Base-by-base conservation (phyloP, 2,888 invertebrate genomes). In the Harmothoe impar region DNA sequence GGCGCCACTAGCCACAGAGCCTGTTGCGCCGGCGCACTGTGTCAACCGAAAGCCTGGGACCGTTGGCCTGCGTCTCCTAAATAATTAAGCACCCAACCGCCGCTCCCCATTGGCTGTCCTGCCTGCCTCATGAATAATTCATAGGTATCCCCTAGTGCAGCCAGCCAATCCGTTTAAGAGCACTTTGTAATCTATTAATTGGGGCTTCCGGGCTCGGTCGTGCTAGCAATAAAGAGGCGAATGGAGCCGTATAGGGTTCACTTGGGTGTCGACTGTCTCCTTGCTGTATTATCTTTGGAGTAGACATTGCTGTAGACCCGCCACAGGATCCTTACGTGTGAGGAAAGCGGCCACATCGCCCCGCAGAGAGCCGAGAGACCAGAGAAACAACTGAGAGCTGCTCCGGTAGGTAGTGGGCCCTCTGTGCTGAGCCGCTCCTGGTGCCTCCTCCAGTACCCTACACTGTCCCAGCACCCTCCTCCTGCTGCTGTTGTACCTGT, bases 151-250 rank as follows among this genome's bases (percentile, higher is more conserved):
- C 29, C 29, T 15, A 25, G 72, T 25, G 72, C 72, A 0, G 72
- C 72, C 31, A 72, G 72, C 72, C 72, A 72, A 72, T 72, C 72
- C 72, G 72, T 72, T 72, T 72, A 72, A 72, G 72, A 29, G 72
- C 72, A 72, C 72, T 72, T 72, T 72, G 72, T 72, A 72, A 72
- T 72, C 72, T 72, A 72, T 72, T 72, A 72, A 72, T 72, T 72
- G 72, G 29, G 25, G 72, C 72, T 72, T 72, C 72, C 72, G 31
- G 72, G 72, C 72, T 25, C 29, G 72, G 72, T 29, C 25, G 72
- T 72, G 72, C 29, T 72, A 25, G 72, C 72, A 72, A 72, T 72
- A 72, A 72, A 72, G 25, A 29, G 72, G 29, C 72, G 72, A 29
- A 72, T 72, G 72, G 72, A 72, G 72, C 72, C 31, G 25, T 72